Evolutionary conservation across 2,113 vertebrate species (phyloP).

Genomic region (Thamnophis sirtalis): DNA sequence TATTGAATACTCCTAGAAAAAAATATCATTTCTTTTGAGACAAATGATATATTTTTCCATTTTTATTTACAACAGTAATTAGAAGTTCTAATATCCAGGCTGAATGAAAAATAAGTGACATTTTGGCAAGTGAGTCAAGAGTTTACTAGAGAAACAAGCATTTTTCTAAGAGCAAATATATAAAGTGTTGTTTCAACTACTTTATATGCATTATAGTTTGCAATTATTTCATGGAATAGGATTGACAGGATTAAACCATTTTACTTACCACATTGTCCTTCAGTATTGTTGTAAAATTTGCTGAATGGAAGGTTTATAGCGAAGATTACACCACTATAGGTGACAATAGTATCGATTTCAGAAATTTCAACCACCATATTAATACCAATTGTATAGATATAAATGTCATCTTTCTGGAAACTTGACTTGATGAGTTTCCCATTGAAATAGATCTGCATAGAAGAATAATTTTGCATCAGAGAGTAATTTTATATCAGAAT

Average conservation of each 20-base stretch:
- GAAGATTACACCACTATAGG: conserved; percentile 76
- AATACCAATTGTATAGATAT: conserved; percentile 70
- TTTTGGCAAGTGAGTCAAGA: background rate
- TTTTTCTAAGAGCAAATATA: background rate
- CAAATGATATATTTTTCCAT: background rate
- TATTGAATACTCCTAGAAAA: background rate
- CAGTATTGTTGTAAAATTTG: conserved; percentile 80
- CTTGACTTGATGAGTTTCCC: conserved; percentile 67
- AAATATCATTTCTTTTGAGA: background rate
- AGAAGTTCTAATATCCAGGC: background rate
- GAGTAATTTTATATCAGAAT: background rate
- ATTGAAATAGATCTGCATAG: conserved; percentile 76
- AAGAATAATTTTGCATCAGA: conserved; percentile 22
- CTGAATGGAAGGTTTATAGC: conserved; percentile 74
- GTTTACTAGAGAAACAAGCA: too few species aligned
- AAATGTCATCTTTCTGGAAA: conserved; percentile 68
- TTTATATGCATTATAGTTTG: background rate
- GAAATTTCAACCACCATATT: conserved; percentile 72
- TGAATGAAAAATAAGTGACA: background rate
- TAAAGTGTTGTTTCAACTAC: background rate
- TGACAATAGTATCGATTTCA: conserved; percentile 64
- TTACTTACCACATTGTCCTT: conserved; percentile 89
- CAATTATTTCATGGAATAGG: rapidly evolving
- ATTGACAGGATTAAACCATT: background rate
- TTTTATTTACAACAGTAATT: background rate